These are phyloP conservation scores for Laterallus jamaicensis DNA, from an alignment of 2,113 vertebrate species.

Conservation along the genomic window DNA sequence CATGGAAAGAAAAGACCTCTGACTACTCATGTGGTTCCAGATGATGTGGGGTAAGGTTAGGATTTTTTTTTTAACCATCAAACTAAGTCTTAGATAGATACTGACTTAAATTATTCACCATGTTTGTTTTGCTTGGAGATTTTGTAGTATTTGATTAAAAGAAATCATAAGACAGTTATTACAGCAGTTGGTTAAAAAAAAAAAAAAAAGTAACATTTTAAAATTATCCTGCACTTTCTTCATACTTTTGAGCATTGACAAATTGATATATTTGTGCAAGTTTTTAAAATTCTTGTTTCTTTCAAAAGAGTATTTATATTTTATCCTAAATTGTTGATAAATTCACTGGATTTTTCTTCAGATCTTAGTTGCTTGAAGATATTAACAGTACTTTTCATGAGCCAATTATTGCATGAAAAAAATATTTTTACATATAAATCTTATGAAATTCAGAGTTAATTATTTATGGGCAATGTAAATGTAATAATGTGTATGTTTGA, in stretches of 20 bases:
- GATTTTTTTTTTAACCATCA: neutral
- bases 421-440: neutral
- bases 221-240: neutral
- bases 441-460: neutral
- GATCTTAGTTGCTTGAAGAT: neutral
- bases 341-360: neutral
- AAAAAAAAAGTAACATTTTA: neutral
- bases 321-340: neutral
- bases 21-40: slow-evolving; percentile 35
- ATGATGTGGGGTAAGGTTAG: slow-evolving; percentile 76
- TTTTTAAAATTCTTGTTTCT: neutral
- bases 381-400: neutral
- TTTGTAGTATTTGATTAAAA: neutral
- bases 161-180: neutral
- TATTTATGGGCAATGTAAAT: neutral
- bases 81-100: neutral
- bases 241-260: neutral
- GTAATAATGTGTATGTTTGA: neutral
- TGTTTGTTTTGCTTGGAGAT: neutral
- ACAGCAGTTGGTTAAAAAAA: neutral
- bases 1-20: slow-evolving; percentile 75
- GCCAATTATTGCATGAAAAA: neutral
- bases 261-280: neutral
- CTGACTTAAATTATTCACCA: neutral
- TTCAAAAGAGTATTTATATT: neutral